These are phyloP conservation scores for Oryctolagus cuniculus DNA, from an alignment of 2,113 vertebrate genomes.

Conservation along the genomic window mOryCun1.1 NC_091434.1:6870501-6871000, in stretches of 20 bases:
- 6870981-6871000: background rate
- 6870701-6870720: background rate
- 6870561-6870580: background rate
- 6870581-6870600: background rate
- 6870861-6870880: background rate
- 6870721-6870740: slow-evolving; percentile 12
- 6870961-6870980: background rate
- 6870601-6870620: background rate
- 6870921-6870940: too few relatives aligned
- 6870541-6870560: background rate
- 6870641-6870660: background rate
- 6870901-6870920: too few relatives aligned
- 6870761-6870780: background rate
- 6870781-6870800: background rate
- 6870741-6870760: background rate
- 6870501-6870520: background rate
- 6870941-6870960: background rate
- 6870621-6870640: background rate
- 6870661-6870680: background rate
- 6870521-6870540: background rate
- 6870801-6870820: background rate
- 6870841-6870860: background rate
- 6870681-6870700: background rate
- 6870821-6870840: background rate
- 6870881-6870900: background rate